Percentiles rank a stretch among this genome's conserved stretches.
Conservation (phyloP, 2,888 invertebrate species). For the Busseola fusca region DNA sequence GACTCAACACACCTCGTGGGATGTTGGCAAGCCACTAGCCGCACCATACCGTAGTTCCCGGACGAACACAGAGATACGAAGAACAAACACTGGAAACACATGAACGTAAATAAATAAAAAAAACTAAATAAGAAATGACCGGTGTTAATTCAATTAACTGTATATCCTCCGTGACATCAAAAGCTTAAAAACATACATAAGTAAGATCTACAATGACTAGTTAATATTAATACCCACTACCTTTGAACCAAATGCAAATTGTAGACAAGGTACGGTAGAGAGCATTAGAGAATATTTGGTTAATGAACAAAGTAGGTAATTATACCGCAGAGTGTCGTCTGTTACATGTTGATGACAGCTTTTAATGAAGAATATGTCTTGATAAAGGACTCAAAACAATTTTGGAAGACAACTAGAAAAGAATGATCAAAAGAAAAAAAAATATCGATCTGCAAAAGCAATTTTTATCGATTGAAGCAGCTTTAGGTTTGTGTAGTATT, state of each 20-base stretch:
- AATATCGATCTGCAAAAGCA: neutral
- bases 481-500: neutral
- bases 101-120: slow-evolving; percentile 48
- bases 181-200: neutral
- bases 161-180: neutral
- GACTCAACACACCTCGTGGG: slow-evolving; percentile 80
- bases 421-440: neutral
- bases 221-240: neutral
- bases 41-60: slow-evolving; percentile 72
- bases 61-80: slow-evolving; percentile 63
- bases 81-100: slow-evolving; percentile 59
- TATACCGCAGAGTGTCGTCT: neutral
- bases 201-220: neutral
- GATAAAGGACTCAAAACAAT: neutral
- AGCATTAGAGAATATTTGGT: neutral
- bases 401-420: neutral
- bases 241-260: neutral
- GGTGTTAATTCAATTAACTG: slow-evolving; percentile 31
- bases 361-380: neutral
- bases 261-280: neutral
- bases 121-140: slow-evolving; percentile 20
- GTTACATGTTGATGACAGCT: slow-evolving; percentile 1
- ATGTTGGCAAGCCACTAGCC: slow-evolving; percentile 73
- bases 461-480: neutral
- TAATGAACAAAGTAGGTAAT: slow-evolving; percentile 7